phyloP scores from a whole-genome alignment of 2,888 invertebrate species.

The Yponomeuta plumbellus region DNA sequence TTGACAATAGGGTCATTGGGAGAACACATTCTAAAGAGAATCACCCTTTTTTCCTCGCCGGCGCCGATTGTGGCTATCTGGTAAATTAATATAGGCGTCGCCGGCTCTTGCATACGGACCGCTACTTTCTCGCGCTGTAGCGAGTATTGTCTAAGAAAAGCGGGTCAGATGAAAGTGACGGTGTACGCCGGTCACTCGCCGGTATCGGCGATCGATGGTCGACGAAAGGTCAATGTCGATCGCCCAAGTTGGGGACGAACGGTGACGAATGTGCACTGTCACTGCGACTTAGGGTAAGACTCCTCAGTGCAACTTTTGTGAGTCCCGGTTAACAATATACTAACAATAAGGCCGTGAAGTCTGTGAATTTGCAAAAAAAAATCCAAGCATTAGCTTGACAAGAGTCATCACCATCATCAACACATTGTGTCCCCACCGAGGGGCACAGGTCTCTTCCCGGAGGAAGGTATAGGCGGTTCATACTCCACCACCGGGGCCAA shows the following conservation, averaged over 20 bases:
- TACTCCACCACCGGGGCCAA: no score
- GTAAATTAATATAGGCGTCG: slow-evolving; percentile 41
- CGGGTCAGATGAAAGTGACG: slow-evolving; percentile 73
- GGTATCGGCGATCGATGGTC: slow-evolving; percentile 44
- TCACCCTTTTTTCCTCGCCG: neutral
- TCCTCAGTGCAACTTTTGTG: no score
- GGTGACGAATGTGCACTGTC: neutral
- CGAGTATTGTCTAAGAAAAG: slow-evolving; percentile 73
- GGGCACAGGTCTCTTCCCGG: no score
- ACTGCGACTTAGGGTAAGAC: neutral
- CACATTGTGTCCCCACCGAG: no score
- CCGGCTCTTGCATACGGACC: slow-evolving; percentile 49
- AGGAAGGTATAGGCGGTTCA: no score
- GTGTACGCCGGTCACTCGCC: slow-evolving; percentile 42
- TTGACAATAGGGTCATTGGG: neutral
- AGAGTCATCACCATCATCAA: no score
- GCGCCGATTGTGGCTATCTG: slow-evolving; percentile 27
- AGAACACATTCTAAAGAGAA: neutral
- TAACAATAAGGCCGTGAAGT: no score
- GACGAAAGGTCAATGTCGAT: neutral
- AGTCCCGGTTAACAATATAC: no score
- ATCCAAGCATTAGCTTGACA: no score
- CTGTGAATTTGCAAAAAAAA: no score
- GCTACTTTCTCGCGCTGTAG: slow-evolving; percentile 64
- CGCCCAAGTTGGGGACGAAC: neutral